Conservation (phyloP, 2,113 vertebrate species). For the Mesitornis unicolor region DNA sequence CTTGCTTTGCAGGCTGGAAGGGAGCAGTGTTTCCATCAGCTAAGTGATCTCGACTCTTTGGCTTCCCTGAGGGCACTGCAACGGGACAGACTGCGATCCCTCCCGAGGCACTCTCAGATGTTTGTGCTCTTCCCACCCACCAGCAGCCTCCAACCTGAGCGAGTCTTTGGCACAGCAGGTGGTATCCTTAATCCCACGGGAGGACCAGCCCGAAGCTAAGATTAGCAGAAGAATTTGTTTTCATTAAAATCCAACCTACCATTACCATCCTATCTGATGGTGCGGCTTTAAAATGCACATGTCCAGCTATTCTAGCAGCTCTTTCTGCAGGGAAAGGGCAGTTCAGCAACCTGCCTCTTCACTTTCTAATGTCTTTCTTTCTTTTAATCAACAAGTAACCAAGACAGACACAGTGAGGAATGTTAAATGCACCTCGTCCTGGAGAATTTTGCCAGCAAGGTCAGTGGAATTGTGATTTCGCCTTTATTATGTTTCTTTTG, state of each 20-base stretch:
- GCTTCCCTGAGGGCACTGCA: conserved; percentile 30
- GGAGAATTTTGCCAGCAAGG: not conserved
- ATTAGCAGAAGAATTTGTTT: conserved; percentile 62
- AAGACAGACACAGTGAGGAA: not conserved
- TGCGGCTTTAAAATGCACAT: not conserved
- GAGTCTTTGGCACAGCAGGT: conserved; percentile 50
- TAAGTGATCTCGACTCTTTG: not conserved
- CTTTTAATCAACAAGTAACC: not conserved
- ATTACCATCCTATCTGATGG: not conserved
- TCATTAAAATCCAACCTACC: conserved; percentile 50
- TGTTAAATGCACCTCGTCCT: conserved; percentile 8
- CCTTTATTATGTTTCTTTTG: conserved; percentile 19
- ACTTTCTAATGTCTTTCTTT: not conserved
- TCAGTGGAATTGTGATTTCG: not conserved
- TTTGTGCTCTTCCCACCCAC: conserved; percentile 16
- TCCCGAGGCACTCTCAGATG: conserved; percentile 1
- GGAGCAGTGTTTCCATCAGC: conserved; percentile 30
- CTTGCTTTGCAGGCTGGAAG: conserved; percentile 22
- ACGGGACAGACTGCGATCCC: not conserved
- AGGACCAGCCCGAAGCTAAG: conserved; percentile 40
- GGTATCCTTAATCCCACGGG: conserved; percentile 14
- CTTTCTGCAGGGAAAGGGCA: conserved; percentile 28
- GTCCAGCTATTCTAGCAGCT: not conserved
- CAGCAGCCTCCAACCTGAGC: conserved; percentile 20
- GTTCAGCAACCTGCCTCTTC: not conserved